Evolutionary conservation across 2,888 invertebrate species (phyloP).

Genomic region (Hirtodrosophila histrioides): DNA sequence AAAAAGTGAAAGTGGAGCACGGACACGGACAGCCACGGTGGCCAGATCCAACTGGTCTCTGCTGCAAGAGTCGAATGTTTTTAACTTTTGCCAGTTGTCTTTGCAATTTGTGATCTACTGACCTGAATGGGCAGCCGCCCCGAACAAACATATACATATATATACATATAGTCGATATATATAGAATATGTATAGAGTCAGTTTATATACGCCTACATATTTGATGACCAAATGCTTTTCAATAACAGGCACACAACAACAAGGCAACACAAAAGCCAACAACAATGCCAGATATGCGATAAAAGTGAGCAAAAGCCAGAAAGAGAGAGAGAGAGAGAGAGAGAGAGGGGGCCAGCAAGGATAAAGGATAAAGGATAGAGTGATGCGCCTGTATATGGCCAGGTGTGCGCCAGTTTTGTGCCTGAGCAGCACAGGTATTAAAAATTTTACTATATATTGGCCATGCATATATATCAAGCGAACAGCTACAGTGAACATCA

Average conservation of each 20-base stretch:
- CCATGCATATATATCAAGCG: slow-evolving; percentile 19
- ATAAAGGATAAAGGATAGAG: slow-evolving; percentile 1
- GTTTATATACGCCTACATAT: slow-evolving; percentile 51
- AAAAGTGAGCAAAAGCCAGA: slow-evolving; percentile 11
- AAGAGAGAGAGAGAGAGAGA: not conserved
- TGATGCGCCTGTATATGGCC: slow-evolving; percentile 24
- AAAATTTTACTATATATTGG: slow-evolving; percentile 37
- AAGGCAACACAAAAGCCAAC: slow-evolving; percentile 53
- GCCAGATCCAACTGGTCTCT: slow-evolving; percentile 6
- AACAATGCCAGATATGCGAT: slow-evolving; percentile 54
- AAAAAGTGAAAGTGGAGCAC: slow-evolving; percentile 59
- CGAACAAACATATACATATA: slow-evolving; percentile 3
- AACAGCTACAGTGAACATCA: slow-evolving; percentile 23
- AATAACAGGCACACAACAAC: slow-evolving; percentile 54
- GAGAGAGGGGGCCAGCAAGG: not conserved
- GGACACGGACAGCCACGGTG: slow-evolving; percentile 19
- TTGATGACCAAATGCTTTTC: slow-evolving; percentile 76
- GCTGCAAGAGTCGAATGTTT: slow-evolving; percentile 31
- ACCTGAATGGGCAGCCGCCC: slow-evolving; percentile 51
- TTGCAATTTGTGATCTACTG: slow-evolving; percentile 72
- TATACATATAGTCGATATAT: slow-evolving; percentile 13
- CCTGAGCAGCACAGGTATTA: slow-evolving; percentile 39
- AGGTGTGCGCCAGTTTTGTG: slow-evolving; percentile 44
- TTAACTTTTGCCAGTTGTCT: slow-evolving; percentile 64
- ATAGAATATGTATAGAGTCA: slow-evolving; percentile 20